A percentile compares a stretch with the other conserved stretches of the same genome.
Evolutionary conservation across 2,113 vertebrate genomes (phyloP).

Genomic region (Climacteris rufus): DNA sequence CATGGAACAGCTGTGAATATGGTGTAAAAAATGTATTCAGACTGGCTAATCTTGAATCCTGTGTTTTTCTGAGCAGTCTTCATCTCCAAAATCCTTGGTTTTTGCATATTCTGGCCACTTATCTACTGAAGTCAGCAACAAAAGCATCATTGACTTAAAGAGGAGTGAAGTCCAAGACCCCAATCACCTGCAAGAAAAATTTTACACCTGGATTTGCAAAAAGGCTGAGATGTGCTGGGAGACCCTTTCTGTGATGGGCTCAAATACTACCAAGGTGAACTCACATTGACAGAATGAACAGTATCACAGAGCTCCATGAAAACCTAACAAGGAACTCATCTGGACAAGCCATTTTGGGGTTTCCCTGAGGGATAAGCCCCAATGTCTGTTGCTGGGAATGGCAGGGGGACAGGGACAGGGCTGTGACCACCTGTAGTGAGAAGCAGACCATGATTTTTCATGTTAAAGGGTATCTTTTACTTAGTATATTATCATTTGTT

Average conservation of each 20-base stretch:
- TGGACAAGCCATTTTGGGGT: not conserved
- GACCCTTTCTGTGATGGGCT: not conserved
- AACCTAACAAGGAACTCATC: not conserved
- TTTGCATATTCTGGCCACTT: not conserved
- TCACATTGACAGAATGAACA: not conserved
- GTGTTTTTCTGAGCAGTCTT: not conserved
- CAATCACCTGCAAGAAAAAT: not conserved
- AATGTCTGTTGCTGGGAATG: not conserved
- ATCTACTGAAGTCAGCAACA: not conserved
- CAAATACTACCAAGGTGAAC: not conserved
- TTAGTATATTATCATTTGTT: not conserved
- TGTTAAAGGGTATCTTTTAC: not conserved
- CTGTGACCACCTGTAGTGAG: fast-evolving
- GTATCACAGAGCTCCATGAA: not conserved
- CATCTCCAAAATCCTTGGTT: not conserved
- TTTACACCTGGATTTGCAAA: not conserved
- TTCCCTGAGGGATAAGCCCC: not conserved
- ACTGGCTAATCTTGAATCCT: not conserved
- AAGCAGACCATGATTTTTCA: not conserved
- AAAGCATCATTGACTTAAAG: not conserved
- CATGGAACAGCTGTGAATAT: too few relatives aligned
- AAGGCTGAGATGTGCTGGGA: not conserved
- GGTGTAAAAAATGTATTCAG: not conserved
- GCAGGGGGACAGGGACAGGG: not conserved
- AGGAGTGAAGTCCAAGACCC: not conserved